Conservation (phyloP, 1,140 invertebrate genomes). For the Aphelinus atriplicis region DNA sequence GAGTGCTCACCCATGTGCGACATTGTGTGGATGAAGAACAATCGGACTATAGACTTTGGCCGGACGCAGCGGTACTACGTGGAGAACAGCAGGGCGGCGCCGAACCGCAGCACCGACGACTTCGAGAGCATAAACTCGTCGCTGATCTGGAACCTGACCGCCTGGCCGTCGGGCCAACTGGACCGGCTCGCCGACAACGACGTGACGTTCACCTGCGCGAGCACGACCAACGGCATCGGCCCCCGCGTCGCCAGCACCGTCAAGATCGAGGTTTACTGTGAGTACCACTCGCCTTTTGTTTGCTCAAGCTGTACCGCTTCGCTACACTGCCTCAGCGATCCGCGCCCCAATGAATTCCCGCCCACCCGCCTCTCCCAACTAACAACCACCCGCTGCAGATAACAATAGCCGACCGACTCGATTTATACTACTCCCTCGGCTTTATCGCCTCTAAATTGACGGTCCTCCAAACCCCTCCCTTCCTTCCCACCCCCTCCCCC, state of each 20-base stretch:
- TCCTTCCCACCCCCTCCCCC: no score
- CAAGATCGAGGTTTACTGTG: slow-evolving; percentile 88
- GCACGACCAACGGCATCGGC: slow-evolving; percentile 79
- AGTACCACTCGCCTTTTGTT: slow-evolving; percentile 59
- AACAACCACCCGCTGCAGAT: no score
- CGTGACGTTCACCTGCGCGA: slow-evolving; percentile 82
- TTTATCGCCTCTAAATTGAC: no score
- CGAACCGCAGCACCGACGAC: slow-evolving; percentile 80
- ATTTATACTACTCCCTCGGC: no score
- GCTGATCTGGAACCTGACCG: slow-evolving; percentile 83
- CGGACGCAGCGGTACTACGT: slow-evolving; percentile 76
- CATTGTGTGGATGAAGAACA: slow-evolving; percentile 85
- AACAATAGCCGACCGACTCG: no score
- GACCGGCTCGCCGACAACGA: slow-evolving; percentile 81
- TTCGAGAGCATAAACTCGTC: slow-evolving; percentile 88
- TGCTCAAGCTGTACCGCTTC: no score
- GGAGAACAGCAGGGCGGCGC: slow-evolving; percentile 68
- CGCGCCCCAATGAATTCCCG: no score
- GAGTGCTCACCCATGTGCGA: slow-evolving; percentile 88
- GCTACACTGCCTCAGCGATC: no score
- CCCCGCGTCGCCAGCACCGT: slow-evolving; percentile 81
- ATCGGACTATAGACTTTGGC: slow-evolving; percentile 70
- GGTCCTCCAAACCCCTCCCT: no score
- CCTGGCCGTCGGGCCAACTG: slow-evolving; percentile 81
- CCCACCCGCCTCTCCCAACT: no score